These are phyloP conservation scores for Tenthredo distinguenda DNA, from an alignment of 2,888 invertebrate species.

Conservation along the genomic window DNA sequence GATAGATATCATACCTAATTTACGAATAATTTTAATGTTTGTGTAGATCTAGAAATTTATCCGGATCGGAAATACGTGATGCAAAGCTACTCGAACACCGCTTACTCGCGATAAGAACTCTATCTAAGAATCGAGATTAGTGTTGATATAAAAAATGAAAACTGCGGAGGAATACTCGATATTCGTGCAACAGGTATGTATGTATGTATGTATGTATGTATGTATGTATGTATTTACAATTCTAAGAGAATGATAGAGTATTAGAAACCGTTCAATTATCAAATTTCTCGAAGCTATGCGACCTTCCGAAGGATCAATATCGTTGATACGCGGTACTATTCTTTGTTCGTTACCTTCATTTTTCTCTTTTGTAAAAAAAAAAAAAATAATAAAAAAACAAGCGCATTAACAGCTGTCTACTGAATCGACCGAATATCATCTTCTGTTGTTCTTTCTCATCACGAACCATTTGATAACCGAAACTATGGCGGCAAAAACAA, in stretches of 20 bases:
- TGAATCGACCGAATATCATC: background rate
- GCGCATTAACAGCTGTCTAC: background rate
- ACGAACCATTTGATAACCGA: background rate
- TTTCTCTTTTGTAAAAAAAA: background rate
- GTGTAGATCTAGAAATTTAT: background rate
- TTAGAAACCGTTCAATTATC: background rate
- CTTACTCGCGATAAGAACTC: background rate
- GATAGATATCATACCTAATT: background rate
- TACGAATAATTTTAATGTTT: background rate
- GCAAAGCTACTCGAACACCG: background rate
- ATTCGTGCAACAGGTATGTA: background rate
- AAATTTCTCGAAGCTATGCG: background rate
- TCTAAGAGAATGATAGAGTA: background rate
- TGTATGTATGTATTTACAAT: background rate
- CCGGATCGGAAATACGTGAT: background rate
- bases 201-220: background rate
- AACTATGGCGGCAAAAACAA: background rate
- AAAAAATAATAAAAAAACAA: background rate
- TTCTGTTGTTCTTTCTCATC: background rate
- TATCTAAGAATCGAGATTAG: background rate
- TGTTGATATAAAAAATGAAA: background rate
- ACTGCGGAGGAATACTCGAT: background rate
- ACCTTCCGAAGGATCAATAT: background rate
- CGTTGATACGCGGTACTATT: background rate
- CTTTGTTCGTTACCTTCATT: background rate